Conservation (phyloP, 1,140 invertebrate species). For the Drosophila albomicans region DNA sequence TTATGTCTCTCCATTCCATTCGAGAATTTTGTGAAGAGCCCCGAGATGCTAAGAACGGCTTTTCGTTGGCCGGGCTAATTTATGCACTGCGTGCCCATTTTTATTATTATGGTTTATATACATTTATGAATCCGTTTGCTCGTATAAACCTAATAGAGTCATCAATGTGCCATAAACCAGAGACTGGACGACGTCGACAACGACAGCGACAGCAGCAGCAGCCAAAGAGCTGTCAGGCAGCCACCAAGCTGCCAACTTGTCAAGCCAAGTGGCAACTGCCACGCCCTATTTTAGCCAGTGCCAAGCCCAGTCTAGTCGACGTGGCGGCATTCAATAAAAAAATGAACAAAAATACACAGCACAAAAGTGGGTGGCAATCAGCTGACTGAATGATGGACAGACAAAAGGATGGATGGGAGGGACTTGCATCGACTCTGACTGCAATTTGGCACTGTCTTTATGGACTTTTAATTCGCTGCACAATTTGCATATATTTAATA, state of each 20-base stretch:
- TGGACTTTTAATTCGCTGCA: conserved; percentile 53
- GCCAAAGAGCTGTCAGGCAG: conserved; percentile 1
- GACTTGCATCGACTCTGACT: conserved; percentile 1
- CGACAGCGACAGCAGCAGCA: conserved; percentile 2
- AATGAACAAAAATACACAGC: neutral
- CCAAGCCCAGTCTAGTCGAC: conserved; percentile 67
- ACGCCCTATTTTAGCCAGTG: conserved; percentile 21
- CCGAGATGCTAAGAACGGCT: conserved; percentile 27
- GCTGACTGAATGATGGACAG: conserved; percentile 31
- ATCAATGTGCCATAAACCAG: conserved; percentile 73
- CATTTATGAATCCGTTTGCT: conserved; percentile 61
- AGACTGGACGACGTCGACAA: conserved; percentile 35
- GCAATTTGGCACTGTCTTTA: conserved; percentile 48
- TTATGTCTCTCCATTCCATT: conserved; percentile 29
- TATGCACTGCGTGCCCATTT: conserved; percentile 61
- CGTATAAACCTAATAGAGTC: conserved; percentile 79
- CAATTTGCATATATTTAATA: conserved; percentile 61
- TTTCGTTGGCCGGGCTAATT: conserved; percentile 61
- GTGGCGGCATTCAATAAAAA: conserved; percentile 57
- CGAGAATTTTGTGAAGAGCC: neutral
- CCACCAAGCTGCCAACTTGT: conserved; percentile 35
- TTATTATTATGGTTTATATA: conserved; percentile 76
- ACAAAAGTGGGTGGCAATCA: conserved; percentile 40
- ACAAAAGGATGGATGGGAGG: conserved; percentile 1
- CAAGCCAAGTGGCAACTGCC: conserved; percentile 57